Evolutionary conservation across 2,113 vertebrate species (phyloP), one percentile per base, ranked within the genome.

Genomic region (Vicugna pacos): DNA sequence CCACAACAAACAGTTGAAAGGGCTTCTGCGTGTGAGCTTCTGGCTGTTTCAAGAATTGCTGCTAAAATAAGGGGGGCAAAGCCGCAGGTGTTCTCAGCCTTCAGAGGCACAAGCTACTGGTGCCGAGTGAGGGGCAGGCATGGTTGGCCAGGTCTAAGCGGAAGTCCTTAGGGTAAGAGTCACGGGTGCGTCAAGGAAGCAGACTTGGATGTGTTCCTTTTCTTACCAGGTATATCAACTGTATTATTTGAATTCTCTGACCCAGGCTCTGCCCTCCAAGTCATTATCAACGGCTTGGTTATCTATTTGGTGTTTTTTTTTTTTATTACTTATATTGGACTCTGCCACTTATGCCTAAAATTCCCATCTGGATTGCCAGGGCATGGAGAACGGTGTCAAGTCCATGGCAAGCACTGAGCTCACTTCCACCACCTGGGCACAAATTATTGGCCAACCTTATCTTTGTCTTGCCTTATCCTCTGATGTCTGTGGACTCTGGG

Each of bases 1-100:
- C 91, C 98, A 98, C 98, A 99, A 98, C 98, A 99, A 99, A 98
- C 98, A 99, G 73, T 97, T 50, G 93, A 46, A 89, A 54, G 6
- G 98, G 96, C 95, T 94, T 98, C 93, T 70, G 98, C 97, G 86
- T 6, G 0, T 38, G 80, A 94, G 97, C 98, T 96, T 97, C 96
- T 96, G 95, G 79, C 97, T 0, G 24, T 94, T 89, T 81, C 26
- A 76, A 91, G 69, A 97, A 96, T 4, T 5, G 65, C 93, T 96
- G 64, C 97, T 98, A 98, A 98, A 92, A 95, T 95, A 11, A 97
- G 46, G 92, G 94, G 72, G 80, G 32, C 24, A 84, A 56, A 87
- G 72, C 48, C 64, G 72, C 95, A 97, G 93, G 97, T 97, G 96
- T 95, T 96, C 72, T 79, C 38, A 72, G 91, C 54, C 96, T 96